Conservation (phyloP, 2,888 invertebrate genomes). For the Melanargia galathea region DNA sequence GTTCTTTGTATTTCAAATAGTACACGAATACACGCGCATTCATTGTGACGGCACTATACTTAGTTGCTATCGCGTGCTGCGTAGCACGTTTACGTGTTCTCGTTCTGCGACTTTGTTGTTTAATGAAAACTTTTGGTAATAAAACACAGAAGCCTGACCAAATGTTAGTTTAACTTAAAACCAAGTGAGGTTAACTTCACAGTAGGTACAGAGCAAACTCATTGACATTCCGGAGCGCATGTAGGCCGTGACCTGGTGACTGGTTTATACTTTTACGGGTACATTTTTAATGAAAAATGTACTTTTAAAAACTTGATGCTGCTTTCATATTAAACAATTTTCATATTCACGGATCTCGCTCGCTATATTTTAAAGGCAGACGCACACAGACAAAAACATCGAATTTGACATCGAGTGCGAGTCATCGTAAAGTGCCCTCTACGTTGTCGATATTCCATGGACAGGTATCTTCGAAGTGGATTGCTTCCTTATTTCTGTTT, state of each 20-base stretch:
- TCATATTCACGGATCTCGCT: conserved; percentile 14
- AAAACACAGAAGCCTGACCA: conserved; percentile 12
- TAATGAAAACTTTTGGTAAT: conserved; percentile 11
- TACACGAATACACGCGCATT: too few relatives aligned
- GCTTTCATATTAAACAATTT: conserved; percentile 12
- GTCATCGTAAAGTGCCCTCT: too few relatives aligned
- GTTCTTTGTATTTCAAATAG: too few relatives aligned
- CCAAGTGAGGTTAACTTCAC: conserved; percentile 18
- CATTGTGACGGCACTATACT: too few relatives aligned
- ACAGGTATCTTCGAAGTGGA: too few relatives aligned
- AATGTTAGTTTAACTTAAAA: conserved; percentile 22
- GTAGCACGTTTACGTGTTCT: not conserved
- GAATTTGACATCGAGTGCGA: not conserved
- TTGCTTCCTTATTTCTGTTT: too few relatives aligned
- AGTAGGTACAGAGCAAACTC: conserved; percentile 13
- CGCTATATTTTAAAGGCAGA: not conserved
- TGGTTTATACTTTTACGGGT: conserved; percentile 9
- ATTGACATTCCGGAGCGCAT: conserved; percentile 26
- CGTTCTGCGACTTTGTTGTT: not conserved
- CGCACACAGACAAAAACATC: not conserved
- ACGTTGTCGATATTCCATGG: too few relatives aligned
- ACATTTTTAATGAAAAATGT: conserved; percentile 21
- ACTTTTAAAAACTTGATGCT: conserved; percentile 7
- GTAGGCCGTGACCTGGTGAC: conserved; percentile 20
- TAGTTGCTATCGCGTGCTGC: not conserved